These are phyloP conservation scores for Notothenia rossii DNA, from an alignment of 2,113 vertebrate species.

Conservation along the genomic window DNA sequence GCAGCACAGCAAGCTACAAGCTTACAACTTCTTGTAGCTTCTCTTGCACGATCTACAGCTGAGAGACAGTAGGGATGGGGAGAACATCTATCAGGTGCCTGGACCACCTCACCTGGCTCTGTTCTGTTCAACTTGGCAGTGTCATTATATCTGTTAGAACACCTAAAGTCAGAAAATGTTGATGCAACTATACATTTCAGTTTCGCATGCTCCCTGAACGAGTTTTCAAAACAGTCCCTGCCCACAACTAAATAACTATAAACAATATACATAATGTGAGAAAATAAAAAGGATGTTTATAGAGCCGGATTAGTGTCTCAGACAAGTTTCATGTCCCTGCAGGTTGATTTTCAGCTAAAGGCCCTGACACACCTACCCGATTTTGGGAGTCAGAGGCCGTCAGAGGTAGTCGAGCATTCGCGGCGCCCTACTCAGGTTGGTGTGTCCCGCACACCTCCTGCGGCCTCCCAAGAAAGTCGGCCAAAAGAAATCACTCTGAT, in stretches of 20 bases:
- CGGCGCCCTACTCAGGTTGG: too few species aligned
- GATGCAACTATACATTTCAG: background rate
- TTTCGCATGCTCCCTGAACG: background rate
- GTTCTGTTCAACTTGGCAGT: background rate
- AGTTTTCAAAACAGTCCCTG: conserved; percentile 9
- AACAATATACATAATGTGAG: conserved; percentile 24
- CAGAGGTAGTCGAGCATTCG: too few species aligned
- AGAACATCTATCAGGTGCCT: conserved; percentile 13
- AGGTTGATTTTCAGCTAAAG: conserved; percentile 2
- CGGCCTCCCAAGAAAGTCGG: too few species aligned
- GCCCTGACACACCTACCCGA: too few species aligned
- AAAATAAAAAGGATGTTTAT: conserved; percentile 16
- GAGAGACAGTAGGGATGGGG: background rate
- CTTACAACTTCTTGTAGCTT: conserved; percentile 37
- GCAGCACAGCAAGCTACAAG: conserved; percentile 19
- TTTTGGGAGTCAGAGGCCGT: too few species aligned
- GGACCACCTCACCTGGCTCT: background rate
- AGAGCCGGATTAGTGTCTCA: background rate
- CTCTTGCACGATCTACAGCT: conserved; percentile 18
- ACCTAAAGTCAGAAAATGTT: background rate
- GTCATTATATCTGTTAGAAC: background rate
- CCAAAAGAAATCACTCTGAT: too few species aligned
- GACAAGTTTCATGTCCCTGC: conserved; percentile 7
- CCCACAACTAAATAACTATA: conserved; percentile 27
- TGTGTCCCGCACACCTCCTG: too few species aligned